Evolutionary conservation across 2,113 vertebrate genomes (phyloP).

Genomic region (Lathamus discolor): DNA sequence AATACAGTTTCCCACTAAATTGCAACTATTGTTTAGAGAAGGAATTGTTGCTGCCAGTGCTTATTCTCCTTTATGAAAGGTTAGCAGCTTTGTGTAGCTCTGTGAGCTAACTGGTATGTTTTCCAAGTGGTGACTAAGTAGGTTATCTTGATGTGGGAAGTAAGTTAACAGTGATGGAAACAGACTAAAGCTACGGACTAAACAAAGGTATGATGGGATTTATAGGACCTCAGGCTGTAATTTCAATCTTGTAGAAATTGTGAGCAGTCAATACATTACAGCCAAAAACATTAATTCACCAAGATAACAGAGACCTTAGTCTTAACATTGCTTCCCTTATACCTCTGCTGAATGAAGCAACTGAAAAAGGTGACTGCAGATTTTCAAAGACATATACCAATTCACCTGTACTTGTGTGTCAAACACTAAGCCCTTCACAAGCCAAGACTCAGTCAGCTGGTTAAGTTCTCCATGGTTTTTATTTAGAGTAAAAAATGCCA

Average conservation of each 20-base stretch:
- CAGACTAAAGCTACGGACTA: conserved; percentile 2
- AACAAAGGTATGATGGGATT: background rate
- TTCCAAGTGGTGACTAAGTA: conserved; percentile 31
- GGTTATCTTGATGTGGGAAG: background rate
- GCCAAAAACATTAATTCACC: background rate
- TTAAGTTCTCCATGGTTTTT: background rate
- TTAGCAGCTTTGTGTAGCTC: conserved; percentile 20
- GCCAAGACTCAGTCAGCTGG: background rate
- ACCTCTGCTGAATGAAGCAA: background rate
- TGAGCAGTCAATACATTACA: background rate
- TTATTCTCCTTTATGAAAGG: conserved; percentile 1
- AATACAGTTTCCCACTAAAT: conserved; percentile 28
- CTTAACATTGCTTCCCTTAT: background rate
- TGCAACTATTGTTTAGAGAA: background rate
- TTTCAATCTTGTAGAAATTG: background rate
- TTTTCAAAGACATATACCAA: background rate
- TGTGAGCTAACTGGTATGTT: background rate
- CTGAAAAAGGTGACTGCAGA: background rate
- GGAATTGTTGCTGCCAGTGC: background rate
- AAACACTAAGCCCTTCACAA: background rate
- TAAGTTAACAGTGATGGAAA: background rate
- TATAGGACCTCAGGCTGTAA: background rate
- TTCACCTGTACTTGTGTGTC: background rate
- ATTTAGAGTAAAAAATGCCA: background rate
- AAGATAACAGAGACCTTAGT: background rate